These are phyloP conservation scores for Paramuricea clavata DNA, from an alignment of 92 coral and sea anemone genomes.

Conservation along the genomic window DNA sequence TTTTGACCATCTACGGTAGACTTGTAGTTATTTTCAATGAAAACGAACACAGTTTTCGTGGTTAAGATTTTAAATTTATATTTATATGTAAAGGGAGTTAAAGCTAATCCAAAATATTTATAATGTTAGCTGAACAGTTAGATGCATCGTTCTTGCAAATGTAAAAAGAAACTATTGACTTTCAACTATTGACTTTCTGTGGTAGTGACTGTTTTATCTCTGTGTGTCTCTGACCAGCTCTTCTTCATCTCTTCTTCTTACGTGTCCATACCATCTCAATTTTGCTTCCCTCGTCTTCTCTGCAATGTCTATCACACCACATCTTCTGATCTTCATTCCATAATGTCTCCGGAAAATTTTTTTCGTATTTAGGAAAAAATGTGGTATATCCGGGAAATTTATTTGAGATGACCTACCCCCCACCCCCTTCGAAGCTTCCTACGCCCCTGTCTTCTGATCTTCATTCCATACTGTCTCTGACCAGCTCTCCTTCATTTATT, in stretches of 20 bases:
- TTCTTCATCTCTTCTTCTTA: neutral
- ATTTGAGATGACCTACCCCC: too few species aligned
- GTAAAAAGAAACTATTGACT: slow-evolving; percentile 3
- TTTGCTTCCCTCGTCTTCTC: too few species aligned
- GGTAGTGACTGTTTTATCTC: neutral
- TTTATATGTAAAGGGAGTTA: slow-evolving; percentile 25
- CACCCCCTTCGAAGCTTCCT: too few species aligned
- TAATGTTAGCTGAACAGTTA: slow-evolving; percentile 19
- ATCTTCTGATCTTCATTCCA: too few species aligned
- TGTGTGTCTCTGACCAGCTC: too few species aligned
- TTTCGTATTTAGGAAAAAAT: too few species aligned
- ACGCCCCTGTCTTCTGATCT: too few species aligned
- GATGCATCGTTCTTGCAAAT: neutral
- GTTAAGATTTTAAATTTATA: slow-evolving; percentile 32
- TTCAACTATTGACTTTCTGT: neutral
- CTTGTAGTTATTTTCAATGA: slow-evolving; percentile 11
- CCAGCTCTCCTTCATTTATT: neutral
- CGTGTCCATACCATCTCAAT: too few species aligned
- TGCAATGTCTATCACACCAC: too few species aligned
- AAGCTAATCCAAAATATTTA: slow-evolving; percentile 36
- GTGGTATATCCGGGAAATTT: too few species aligned
- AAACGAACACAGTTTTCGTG: slow-evolving; percentile 2
- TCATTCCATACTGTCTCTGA: too few species aligned
- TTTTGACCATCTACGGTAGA: slow-evolving; percentile 22
- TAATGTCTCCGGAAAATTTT: too few species aligned